Conservation (phyloP, 1,140 invertebrate genomes). For the Pararge aegeria region DNA sequence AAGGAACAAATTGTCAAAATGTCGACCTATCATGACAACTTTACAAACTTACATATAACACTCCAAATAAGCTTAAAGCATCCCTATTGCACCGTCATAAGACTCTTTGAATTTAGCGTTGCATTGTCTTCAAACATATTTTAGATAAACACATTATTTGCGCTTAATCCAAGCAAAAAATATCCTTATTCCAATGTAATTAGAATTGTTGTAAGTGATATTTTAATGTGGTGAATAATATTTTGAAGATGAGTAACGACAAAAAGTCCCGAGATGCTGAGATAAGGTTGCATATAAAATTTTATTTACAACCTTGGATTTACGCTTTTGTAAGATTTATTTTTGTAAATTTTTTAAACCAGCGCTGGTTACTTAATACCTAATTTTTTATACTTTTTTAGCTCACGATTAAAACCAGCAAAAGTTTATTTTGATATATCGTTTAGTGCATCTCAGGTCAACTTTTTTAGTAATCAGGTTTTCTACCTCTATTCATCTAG, state of each 20-base stretch:
- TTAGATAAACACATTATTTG: constrained; percentile 16
- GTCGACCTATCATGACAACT: constrained; percentile 60
- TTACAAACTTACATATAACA: constrained; percentile 33
- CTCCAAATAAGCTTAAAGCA: background rate
- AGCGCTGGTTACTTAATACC: too few relatives aligned
- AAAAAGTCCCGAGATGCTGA: constrained; percentile 47
- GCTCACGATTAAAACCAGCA: too few relatives aligned
- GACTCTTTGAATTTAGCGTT: background rate
- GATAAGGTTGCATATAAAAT: constrained; percentile 42
- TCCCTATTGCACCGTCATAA: constrained; percentile 12
- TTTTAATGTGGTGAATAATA: background rate
- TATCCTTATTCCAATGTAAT: background rate
- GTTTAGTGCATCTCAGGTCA: too few relatives aligned
- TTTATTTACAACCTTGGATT: constrained; percentile 30
- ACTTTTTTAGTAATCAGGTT: too few relatives aligned
- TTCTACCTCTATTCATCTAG: too few relatives aligned
- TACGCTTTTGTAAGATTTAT: constrained; percentile 14
- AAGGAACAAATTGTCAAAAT: constrained; percentile 69
- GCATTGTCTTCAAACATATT: background rate
- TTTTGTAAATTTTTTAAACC: background rate
- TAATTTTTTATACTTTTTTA: too few relatives aligned
- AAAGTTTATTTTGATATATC: too few relatives aligned
- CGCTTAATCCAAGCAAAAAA: background rate
- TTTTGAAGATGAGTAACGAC: constrained; percentile 38
- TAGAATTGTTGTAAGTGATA: background rate